phyloP scores from a whole-genome alignment of 2,113 vertebrate genomes.

The Recurvirostra avosetta region DNA sequence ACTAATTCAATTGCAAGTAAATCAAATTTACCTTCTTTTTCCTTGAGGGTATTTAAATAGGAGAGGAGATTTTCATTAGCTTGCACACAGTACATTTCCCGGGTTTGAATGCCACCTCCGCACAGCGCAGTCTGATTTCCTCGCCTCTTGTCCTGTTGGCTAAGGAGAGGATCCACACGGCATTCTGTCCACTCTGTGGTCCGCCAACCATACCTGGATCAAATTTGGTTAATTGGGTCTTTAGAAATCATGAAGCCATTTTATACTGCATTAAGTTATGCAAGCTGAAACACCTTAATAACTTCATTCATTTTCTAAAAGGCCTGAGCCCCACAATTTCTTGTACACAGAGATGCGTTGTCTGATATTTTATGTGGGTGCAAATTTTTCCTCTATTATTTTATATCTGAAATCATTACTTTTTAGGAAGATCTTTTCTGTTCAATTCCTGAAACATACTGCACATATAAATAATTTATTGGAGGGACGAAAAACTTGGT shows the following conservation, averaged over 20 bases:
- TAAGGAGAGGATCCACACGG: conserved; percentile 87
- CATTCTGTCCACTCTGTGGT: conserved; percentile 94
- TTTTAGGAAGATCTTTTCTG: neutral
- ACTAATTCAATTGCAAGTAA: neutral
- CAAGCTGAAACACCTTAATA: neutral
- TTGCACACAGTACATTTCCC: conserved; percentile 89
- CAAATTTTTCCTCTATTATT: neutral
- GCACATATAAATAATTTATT: conserved; percentile 36
- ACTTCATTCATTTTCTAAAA: neutral
- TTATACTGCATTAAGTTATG: neutral
- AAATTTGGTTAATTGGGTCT: neutral
- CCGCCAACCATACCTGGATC: conserved; percentile 85
- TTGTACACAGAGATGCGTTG: neutral
- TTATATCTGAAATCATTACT: neutral
- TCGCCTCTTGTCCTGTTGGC: conserved; percentile 91
- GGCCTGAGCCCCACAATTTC: neutral
- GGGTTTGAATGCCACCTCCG: conserved; percentile 89
- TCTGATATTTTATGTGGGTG: neutral
- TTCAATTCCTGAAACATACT: neutral
- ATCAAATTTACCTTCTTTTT: conserved; percentile 83
- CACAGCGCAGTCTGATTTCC: conserved; percentile 91
- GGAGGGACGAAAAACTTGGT: neutral
- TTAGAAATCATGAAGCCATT: neutral
- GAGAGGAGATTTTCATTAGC: conserved; percentile 84
- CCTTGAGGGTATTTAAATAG: conserved; percentile 77